These are phyloP conservation scores for Sinonovacula constricta DNA, from an alignment of 1,140 invertebrate species.

Conservation along the genomic window DNA sequence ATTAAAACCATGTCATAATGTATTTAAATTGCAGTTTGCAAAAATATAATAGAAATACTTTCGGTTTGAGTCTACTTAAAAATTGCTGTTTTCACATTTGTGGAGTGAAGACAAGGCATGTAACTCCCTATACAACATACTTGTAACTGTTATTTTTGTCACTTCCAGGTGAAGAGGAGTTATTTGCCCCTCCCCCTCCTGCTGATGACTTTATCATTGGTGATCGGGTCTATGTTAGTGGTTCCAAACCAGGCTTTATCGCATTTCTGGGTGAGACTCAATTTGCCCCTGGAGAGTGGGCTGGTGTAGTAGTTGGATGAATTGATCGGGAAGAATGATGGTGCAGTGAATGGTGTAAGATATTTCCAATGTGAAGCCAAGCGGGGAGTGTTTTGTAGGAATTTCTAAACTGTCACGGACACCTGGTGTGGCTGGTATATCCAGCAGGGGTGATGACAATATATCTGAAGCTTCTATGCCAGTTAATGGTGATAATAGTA, in stretches of 20 bases:
- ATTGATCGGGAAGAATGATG: conserved; percentile 80
- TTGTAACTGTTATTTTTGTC: conserved; percentile 5
- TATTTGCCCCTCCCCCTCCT: conserved; percentile 51
- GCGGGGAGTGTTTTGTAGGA: conserved; percentile 94
- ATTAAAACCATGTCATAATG: too few species aligned
- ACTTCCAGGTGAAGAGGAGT: conserved; percentile 64
- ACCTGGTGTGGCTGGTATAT: conserved; percentile 79
- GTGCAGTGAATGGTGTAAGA: conserved; percentile 77
- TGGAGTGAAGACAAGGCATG: too few species aligned
- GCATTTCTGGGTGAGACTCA: conserved; percentile 97
- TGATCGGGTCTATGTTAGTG: conserved; percentile 96
- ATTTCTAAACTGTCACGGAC: conserved; percentile 90
- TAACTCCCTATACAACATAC: too few species aligned
- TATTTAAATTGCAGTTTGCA: too few species aligned
- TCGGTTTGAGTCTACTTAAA: too few species aligned
- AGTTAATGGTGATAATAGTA: conserved; percentile 33
- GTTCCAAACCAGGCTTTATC: conserved; percentile 95
- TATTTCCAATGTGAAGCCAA: conserved; percentile 93
- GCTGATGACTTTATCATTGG: conserved; percentile 93
- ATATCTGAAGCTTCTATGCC: conserved; percentile 39
- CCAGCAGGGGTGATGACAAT: conserved; percentile 50
- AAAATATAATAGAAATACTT: too few species aligned
- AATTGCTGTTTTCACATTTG: too few species aligned
- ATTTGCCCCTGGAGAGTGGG: conserved; percentile 79
- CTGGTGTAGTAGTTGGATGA: conserved; percentile 78